phyloP scores from a whole-genome alignment of 2,113 vertebrate genomes.

The Paracanthobrama guichenoti region DNA sequence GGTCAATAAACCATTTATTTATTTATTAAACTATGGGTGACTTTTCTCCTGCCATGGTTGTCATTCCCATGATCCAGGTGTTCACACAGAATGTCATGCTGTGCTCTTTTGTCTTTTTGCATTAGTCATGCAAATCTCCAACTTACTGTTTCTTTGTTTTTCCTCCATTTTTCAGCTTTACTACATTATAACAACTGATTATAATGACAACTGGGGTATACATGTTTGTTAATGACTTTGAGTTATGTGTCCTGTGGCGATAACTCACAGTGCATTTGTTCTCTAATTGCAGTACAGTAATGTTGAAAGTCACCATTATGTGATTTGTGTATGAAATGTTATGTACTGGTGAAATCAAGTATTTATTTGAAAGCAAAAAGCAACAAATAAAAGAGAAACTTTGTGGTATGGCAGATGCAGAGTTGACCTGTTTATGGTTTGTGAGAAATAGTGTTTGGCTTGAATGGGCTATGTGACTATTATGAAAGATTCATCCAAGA shows the following conservation, averaged over 20 bases:
- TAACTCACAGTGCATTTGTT: neutral
- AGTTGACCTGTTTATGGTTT: constrained; percentile 21
- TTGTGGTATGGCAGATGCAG: neutral
- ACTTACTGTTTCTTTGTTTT: neutral
- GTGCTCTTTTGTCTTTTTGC: neutral
- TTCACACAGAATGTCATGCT: too few relatives aligned
- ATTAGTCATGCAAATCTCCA: neutral
- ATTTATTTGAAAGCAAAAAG: neutral
- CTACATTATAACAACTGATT: neutral
- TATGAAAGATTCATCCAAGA: neutral
- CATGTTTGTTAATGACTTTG: constrained; percentile 17
- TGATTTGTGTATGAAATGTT: neutral
- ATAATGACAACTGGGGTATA: neutral
- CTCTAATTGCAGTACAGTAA: neutral
- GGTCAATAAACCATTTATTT: too few relatives aligned
- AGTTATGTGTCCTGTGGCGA: neutral
- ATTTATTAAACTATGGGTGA: too few relatives aligned
- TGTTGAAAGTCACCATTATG: neutral
- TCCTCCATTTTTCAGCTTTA: neutral
- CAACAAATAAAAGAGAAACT: constrained; percentile 14
- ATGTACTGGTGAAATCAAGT: constrained; percentile 4
- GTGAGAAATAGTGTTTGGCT: constrained; percentile 18
- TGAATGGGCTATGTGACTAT: neutral
- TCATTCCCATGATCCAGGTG: too few relatives aligned
- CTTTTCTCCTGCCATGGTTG: too few relatives aligned